phyloP scores from a whole-genome alignment of 2,797 vertebrate species.

The Leptoclinus maculatus region DNA sequence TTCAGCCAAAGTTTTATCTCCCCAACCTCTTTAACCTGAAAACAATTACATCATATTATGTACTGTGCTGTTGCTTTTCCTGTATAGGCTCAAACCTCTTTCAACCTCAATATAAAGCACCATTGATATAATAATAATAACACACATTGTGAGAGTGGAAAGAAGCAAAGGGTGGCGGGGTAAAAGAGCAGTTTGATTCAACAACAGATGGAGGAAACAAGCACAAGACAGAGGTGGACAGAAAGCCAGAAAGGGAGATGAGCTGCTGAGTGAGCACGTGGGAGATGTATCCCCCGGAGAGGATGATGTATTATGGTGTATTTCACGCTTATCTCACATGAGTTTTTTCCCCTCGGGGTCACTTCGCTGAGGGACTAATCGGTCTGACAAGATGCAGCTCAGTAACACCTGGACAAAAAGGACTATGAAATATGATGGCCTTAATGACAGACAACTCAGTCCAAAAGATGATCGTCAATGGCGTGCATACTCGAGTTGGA shows the following conservation, averaged over 20 bases:
- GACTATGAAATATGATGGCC: slow-evolving; percentile 7
- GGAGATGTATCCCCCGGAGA: slow-evolving; percentile 23
- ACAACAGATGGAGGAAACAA: slow-evolving; percentile 15
- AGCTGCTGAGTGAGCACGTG: slow-evolving; percentile 17
- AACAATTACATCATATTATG: neutral
- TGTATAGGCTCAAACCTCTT: neutral
- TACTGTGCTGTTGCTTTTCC: neutral
- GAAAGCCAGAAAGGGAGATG: slow-evolving; percentile 3
- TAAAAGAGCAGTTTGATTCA: slow-evolving; percentile 3
- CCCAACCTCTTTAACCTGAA: slow-evolving; percentile 1
- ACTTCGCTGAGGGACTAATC: slow-evolving; percentile 8
- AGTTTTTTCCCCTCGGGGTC: too few relatives aligned
- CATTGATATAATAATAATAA: slow-evolving; percentile 11
- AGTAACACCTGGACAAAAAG: slow-evolving; percentile 24
- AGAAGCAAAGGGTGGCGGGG: neutral
- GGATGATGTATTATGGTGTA: slow-evolving; percentile 39
- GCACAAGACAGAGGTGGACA: neutral
- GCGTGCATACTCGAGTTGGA: neutral
- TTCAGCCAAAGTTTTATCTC: neutral
- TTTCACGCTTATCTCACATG: slow-evolving; percentile 12
- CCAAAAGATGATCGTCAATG: neutral
- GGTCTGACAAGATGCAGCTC: slow-evolving; percentile 6
- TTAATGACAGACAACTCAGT: slow-evolving; percentile 9
- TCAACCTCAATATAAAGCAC: slow-evolving; percentile 18
- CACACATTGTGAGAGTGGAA: neutral